Conservation (phyloP, 2,888 invertebrate genomes). For the Synergus laeviventris region DNA sequence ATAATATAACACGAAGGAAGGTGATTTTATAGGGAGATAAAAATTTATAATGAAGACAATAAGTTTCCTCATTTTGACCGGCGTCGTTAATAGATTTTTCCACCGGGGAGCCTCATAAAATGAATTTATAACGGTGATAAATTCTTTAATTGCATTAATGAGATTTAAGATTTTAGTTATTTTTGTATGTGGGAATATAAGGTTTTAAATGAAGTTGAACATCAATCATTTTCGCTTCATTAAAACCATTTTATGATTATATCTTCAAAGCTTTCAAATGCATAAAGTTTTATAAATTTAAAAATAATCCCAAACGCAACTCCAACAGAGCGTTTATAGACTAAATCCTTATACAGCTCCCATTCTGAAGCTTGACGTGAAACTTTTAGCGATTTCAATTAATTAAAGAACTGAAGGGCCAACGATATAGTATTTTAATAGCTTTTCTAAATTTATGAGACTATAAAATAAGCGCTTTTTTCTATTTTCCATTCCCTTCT, state of each 20-base stretch:
- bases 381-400: no score
- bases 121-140: not conserved
- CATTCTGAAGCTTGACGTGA: no score
- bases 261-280: no score
- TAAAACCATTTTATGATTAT: no score
- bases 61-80: not conserved
- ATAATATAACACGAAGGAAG: conserved; percentile 1
- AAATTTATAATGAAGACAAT: not conserved
- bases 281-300: no score
- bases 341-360: no score
- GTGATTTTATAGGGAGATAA: not conserved
- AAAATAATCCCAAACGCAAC: no score
- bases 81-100: not conserved
- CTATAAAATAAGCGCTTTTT: not conserved
- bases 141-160: not conserved
- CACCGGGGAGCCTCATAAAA: not conserved
- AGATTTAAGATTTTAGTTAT: not conserved
- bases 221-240: not conserved
- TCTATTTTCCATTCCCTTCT: not conserved
- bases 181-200: not conserved
- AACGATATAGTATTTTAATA: not conserved
- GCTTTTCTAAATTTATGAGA: not conserved
- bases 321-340: no score
- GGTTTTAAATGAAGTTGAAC: not conserved
- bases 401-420: no score